Conservation (phyloP, 1,140 invertebrate genomes). For the Micrasema minimum region DNA sequence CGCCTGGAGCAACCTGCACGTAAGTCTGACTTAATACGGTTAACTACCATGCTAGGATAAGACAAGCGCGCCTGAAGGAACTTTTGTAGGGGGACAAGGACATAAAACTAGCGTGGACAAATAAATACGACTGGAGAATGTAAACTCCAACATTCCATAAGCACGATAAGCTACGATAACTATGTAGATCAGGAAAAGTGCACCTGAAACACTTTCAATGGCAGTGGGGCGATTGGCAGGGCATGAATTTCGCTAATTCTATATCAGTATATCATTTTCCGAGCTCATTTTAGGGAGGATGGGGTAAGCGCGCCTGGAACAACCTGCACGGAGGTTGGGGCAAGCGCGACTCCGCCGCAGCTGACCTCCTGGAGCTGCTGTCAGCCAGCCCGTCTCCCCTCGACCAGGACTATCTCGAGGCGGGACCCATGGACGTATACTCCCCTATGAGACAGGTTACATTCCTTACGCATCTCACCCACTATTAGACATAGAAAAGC, state of each 20-base stretch:
- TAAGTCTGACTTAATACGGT: conserved; percentile 25
- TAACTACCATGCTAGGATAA: neutral
- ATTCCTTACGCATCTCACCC: neutral
- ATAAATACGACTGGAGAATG: too few relatives aligned
- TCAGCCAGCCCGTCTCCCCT: conserved; percentile 30
- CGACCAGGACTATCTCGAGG: conserved; percentile 33
- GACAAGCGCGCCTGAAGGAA: neutral
- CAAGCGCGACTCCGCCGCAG: conserved; percentile 55
- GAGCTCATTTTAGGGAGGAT: conserved; percentile 55
- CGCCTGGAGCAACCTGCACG: conserved; percentile 63
- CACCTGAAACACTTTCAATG: too few relatives aligned
- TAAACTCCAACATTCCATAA: too few relatives aligned
- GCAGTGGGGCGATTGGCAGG: too few relatives aligned
- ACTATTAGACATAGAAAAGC: neutral
- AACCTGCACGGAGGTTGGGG: conserved; percentile 67
- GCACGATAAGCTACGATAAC: too few relatives aligned
- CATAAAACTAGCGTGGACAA: neutral
- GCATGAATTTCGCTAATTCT: too few relatives aligned
- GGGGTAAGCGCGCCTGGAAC: conserved; percentile 68
- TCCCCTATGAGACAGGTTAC: conserved; percentile 41
- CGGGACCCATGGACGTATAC: conserved; percentile 34
- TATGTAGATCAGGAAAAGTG: too few relatives aligned
- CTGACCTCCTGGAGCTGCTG: conserved; percentile 42
- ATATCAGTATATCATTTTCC: too few relatives aligned
- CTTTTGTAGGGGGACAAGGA: neutral